Conservation (phyloP, 2,888 invertebrate genomes). For the Gisinianus flammeolus region DNA sequence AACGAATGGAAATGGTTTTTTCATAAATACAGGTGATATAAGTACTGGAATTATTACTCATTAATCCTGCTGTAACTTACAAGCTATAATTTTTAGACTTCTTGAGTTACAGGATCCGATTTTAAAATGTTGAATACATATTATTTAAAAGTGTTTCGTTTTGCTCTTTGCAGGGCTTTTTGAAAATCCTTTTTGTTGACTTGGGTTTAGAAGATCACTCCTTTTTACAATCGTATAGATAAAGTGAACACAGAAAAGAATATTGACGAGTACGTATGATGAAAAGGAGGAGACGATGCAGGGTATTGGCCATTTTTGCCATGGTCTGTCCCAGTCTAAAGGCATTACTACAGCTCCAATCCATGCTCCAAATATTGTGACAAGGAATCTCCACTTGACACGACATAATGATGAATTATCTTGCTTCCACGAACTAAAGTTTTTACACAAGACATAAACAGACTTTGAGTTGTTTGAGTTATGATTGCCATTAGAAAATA, state of each 20-base stretch:
- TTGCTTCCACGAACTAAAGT: constrained; percentile 48
- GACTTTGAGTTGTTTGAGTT: too few relatives aligned
- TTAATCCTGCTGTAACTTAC: too few relatives aligned
- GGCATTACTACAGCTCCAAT: constrained; percentile 84
- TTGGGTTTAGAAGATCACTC: not conserved
- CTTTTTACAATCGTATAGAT: constrained; percentile 20
- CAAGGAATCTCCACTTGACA: constrained; percentile 54
- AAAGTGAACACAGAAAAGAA: constrained; percentile 46
- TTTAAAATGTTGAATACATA: too few relatives aligned
- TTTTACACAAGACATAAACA: not conserved
- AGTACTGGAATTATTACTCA: too few relatives aligned
- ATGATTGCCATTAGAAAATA: too few relatives aligned
- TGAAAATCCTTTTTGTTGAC: not conserved
- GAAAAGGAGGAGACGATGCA: constrained; percentile 48
- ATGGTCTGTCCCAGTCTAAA: constrained; percentile 87
- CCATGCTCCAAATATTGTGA: constrained; percentile 79
- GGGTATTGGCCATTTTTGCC: constrained; percentile 64
- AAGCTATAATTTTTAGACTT: too few relatives aligned
- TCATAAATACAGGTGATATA: too few relatives aligned
- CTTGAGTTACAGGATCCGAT: too few relatives aligned
- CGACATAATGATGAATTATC: constrained; percentile 45
- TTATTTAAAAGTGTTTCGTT: constrained; percentile 21
- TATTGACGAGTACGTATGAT: constrained; percentile 42
- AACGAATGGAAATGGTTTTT: too few relatives aligned
- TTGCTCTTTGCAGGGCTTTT: constrained; percentile 25